Base-by-base conservation (phyloP, 2,888 invertebrate genomes). In the Pterostichus madidus region DNA sequence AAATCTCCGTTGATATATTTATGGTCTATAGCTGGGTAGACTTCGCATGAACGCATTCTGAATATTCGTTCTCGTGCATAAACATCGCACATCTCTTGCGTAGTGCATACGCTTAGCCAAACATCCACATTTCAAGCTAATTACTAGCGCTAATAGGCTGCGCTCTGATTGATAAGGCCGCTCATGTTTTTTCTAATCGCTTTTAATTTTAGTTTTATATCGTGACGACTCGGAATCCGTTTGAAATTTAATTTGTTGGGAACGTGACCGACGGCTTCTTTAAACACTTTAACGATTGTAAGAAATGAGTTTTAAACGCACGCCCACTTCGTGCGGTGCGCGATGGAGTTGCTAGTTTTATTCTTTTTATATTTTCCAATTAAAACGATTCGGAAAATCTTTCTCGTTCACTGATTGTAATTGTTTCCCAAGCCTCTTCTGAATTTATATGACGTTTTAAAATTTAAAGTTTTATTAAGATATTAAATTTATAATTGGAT, bases 121-220 rank as follows among this genome's bases (percentile, higher is more conserved):
- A 59, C 24, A 59, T 24, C 13, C n/a, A 49, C 2, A 49, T 49
- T 64, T 64, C 32, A n/a, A 6, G 64, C 64, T 64, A 64, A 64
- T 64, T 59, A 13, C 32, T 2, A 15, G 2, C 24, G 64, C 64
- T 64, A 64, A 64, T 64, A 64, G 64, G 64, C 32, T 32, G 32
- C 35, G 64, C 64, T 64, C 64, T 64, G 64, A 64, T 64, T 64
- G 64, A 64, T 64, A 64, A 64, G 13, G 31, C 11, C 59, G 59
- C 5, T 32, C 64, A 13, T 35, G 64, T 64, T 35, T 59, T 39
- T 64, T 32, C 64, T 64, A 64, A 64, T 64, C 64, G 13, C 35
- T 31, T 64, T 59, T 64, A 10, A 35, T 35, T 32, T 64, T 49
- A n/a, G 13, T 64, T 64, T 64, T 32, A 49, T 13, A 49, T 49